Evolutionary conservation across 2,888 invertebrate species (phyloP).

Genomic region (Neuroscelio doddi): DNA sequence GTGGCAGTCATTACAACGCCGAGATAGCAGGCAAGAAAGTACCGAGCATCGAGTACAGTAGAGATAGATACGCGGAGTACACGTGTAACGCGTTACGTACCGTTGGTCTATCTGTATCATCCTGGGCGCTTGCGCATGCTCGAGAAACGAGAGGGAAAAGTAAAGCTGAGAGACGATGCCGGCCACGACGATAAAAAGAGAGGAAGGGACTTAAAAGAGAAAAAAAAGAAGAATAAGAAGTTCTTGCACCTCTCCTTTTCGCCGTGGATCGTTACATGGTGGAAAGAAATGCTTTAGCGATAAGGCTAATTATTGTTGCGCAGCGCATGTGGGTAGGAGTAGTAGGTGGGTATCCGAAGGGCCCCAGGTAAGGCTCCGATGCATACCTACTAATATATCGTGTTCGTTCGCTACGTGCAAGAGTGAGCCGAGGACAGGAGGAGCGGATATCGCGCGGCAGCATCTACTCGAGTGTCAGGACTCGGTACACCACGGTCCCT

Average conservation of each 20-base stretch:
- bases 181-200: constrained; percentile 12
- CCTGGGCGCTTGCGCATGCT: constrained; percentile 20
- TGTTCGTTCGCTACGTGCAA: constrained; percentile 38
- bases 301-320: constrained; percentile 65
- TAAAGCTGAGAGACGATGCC: not conserved
- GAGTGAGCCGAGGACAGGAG: constrained; percentile 52
- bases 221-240: constrained; percentile 6
- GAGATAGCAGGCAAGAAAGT: constrained; percentile 17
- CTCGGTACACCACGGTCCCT: constrained; percentile 56
- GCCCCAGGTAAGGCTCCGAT: constrained; percentile 23
- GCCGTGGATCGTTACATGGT: constrained; percentile 46
- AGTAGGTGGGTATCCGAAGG: constrained; percentile 37
- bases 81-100: constrained; percentile 37
- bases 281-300: constrained; percentile 45
- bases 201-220: constrained; percentile 8
- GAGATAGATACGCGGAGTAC: constrained; percentile 28
- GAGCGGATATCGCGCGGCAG: constrained; percentile 63
- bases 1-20: constrained; percentile 34
- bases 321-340: constrained; percentile 27
- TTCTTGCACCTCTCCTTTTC: not conserved
- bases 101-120: constrained; percentile 15
- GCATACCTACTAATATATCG: constrained; percentile 55
- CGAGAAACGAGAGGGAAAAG: constrained; percentile 5
- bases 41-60: constrained; percentile 15
- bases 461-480: constrained; percentile 66